These are phyloP conservation scores for Cochlearius cochlearius DNA, from an alignment of 2,113 vertebrate genomes.

Conservation along the genomic window DNA sequence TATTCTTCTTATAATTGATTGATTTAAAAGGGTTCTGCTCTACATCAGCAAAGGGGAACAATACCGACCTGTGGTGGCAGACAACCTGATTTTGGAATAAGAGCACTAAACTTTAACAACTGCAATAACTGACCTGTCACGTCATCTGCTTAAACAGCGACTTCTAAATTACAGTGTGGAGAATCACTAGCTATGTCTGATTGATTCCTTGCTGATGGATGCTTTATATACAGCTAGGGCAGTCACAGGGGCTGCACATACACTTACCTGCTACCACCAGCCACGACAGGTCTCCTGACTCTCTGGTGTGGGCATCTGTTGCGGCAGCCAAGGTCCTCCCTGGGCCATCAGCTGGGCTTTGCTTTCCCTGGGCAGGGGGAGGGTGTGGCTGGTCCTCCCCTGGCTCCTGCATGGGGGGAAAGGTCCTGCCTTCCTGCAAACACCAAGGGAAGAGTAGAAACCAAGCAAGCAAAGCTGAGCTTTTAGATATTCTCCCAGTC, in stretches of 20 bases:
- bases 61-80: not conserved
- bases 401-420: not conserved
- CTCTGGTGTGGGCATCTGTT: fast-evolving
- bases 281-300: not conserved
- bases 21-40: not conserved
- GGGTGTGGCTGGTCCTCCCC: not conserved
- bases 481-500: not conserved
- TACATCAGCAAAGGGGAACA: not conserved
- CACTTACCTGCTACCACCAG: not conserved
- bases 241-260: not conserved
- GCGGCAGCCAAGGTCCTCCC: not conserved
- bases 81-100: not conserved
- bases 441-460: not conserved
- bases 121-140: not conserved
- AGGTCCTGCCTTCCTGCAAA: not conserved
- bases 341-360: not conserved
- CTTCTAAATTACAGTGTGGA: not conserved
- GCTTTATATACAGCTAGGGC: not conserved
- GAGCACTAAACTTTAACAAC: not conserved
- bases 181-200: not conserved
- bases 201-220: not conserved
- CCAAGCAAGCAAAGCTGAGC: not conserved
- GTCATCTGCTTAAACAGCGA: not conserved
- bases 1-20: not conserved
- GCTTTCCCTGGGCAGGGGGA: not conserved